A percentile compares a stretch with the other conserved stretches of the same genome.
phyloP scores from a whole-genome alignment of 2,888 invertebrate species.

The Physocephala rufipes region DNA sequence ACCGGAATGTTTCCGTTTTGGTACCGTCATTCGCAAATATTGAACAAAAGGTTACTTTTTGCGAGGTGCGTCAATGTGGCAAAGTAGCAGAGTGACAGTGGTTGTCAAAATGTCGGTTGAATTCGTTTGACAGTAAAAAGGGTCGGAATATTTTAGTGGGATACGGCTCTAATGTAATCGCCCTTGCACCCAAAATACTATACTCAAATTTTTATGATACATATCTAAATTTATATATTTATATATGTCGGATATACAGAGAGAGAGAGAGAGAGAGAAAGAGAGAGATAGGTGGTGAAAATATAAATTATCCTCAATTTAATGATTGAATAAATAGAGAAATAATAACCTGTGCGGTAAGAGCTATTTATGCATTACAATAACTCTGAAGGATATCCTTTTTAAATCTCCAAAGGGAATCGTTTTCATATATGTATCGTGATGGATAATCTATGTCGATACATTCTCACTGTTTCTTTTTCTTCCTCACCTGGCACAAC shows the following conservation, averaged over 20 bases:
- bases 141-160: too few relatives aligned
- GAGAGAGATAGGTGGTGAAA: too few relatives aligned
- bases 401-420: not conserved
- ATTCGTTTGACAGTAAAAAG: not conserved
- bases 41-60: not conserved
- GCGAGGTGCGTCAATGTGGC: not conserved
- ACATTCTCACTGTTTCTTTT: constrained; percentile 15
- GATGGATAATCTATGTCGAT: constrained; percentile 26
- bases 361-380: not conserved
- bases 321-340: constrained; percentile 1
- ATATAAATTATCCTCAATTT: not conserved
- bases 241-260: too few relatives aligned
- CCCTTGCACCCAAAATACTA: too few relatives aligned
- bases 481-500: constrained; percentile 17
- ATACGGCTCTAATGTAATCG: too few relatives aligned
- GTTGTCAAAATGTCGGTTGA: not conserved
- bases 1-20: not conserved
- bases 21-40: not conserved
- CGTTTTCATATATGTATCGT: not conserved
- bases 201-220: too few relatives aligned
- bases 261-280: too few relatives aligned
- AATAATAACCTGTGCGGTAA: not conserved
- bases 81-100: not conserved
- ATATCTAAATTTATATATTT: too few relatives aligned
- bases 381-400: not conserved